A percentile compares a stretch with the other conserved stretches of the same genome.
These are phyloP conservation scores for Gobionotothen gibberifrons DNA, from an alignment of 2,797 vertebrate genomes.

Conservation along the genomic window DNA sequence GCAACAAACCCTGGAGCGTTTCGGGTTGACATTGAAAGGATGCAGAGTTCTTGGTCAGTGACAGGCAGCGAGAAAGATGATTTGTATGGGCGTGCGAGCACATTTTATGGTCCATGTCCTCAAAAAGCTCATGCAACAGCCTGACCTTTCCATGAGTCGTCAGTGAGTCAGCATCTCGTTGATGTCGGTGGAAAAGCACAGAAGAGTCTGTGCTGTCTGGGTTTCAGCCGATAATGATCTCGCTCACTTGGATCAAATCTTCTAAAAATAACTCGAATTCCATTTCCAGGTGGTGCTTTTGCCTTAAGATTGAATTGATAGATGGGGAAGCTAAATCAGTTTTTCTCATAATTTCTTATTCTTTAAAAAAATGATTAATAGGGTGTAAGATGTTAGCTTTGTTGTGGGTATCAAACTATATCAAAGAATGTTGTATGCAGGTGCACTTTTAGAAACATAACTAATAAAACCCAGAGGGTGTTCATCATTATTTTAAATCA, in stretches of 20 bases:
- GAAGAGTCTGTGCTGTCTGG: slow-evolving; percentile 7
- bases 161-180: slow-evolving; percentile 28
- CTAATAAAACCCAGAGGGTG: slow-evolving; percentile 48
- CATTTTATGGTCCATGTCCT: slow-evolving; percentile 33
- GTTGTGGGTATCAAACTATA: slow-evolving; percentile 45
- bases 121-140: slow-evolving; percentile 15
- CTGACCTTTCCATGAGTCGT: slow-evolving; percentile 6
- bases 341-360: not conserved
- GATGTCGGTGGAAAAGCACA: slow-evolving; percentile 22
- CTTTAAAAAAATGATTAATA: slow-evolving; percentile 6
- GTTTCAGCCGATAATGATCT: slow-evolving; percentile 31
- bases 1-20: not conserved
- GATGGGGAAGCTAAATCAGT: not conserved
- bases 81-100: slow-evolving; percentile 13
- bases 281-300: slow-evolving; percentile 56
- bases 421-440: slow-evolving; percentile 74
- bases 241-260: slow-evolving; percentile 27
- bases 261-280: slow-evolving; percentile 44
- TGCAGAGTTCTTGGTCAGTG: not conserved
- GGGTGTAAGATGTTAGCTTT: slow-evolving; percentile 35
- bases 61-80: not conserved
- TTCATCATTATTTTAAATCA: slow-evolving; percentile 16
- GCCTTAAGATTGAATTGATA: slow-evolving; percentile 52
- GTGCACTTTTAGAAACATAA: slow-evolving; percentile 70
- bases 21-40: not conserved